A percentile compares a stretch with the other conserved stretches of the same genome.
Evolutionary conservation across 1,140 invertebrate genomes (phyloP).

Genomic region (Anadara kagoshimensis): DNA sequence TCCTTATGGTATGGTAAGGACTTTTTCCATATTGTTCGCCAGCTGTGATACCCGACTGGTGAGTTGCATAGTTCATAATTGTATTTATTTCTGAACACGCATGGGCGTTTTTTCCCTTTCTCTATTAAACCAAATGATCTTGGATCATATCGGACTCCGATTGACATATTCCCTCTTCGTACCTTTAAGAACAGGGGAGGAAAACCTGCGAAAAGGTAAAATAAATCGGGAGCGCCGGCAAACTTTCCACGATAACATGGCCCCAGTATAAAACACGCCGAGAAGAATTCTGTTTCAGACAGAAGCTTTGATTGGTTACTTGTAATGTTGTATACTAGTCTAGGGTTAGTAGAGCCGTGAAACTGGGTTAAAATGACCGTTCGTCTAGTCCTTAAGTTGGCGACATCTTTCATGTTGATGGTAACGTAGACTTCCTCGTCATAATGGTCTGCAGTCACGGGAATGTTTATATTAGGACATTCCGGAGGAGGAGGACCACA

Average conservation of each 20-base stretch:
- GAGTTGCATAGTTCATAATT: not conserved
- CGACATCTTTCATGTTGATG: not conserved
- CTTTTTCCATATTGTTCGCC: not conserved
- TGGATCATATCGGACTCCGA: not conserved
- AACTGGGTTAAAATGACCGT: not conserved
- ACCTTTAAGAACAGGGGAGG: not conserved
- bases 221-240: not conserved
- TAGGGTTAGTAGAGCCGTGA: not conserved
- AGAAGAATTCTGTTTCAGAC: not conserved
- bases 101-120: not conserved
- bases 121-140: not conserved
- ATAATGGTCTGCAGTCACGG: not conserved
- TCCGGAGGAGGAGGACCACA: not conserved
- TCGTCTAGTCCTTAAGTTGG: not conserved
- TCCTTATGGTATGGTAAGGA: not conserved
- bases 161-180: not conserved
- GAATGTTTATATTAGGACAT: not conserved
- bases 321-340: constrained; percentile 6
- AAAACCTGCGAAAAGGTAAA: not conserved
- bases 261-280: not conserved
- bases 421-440: not conserved
- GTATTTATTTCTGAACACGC: not conserved
- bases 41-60: not conserved
- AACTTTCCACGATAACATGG: constrained; percentile 10
- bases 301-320: not conserved